These are phyloP conservation scores for Nesogale talazaci DNA, from an alignment of 2,113 vertebrate species.

Conservation along the genomic window DNA sequence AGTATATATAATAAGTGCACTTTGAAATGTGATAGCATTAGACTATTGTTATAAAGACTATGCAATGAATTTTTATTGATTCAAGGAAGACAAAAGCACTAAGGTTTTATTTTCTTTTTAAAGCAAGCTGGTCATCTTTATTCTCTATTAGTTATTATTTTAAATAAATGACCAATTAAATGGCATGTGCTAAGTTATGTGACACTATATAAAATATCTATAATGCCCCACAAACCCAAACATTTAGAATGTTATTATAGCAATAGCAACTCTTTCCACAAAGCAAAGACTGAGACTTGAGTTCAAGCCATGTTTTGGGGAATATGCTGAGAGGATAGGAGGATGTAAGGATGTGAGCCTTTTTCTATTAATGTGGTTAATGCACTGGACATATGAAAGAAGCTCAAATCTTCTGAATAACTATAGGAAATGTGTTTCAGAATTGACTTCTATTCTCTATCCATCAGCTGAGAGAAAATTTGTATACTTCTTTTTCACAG, in stretches of 20 bases:
- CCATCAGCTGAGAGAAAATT: background rate
- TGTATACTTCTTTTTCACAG: background rate
- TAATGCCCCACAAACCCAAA: constrained; percentile 8
- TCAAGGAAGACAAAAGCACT: background rate
- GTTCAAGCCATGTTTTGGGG: background rate
- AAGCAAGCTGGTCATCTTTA: background rate
- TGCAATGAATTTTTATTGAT: background rate
- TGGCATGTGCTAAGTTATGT: background rate
- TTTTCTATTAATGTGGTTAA: background rate
- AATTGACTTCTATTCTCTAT: background rate
- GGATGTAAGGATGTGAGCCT: background rate
- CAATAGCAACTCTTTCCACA: background rate
- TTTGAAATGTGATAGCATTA: background rate
- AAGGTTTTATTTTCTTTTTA: background rate
- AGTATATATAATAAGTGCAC: too few relatives aligned
- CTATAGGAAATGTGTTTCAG: background rate
- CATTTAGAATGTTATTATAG: background rate
- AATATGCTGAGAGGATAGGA: background rate
- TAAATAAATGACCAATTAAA: background rate
- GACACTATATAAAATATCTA: background rate
- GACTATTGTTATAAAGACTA: too few relatives aligned
- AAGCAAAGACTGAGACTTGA: background rate
- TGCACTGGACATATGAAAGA: background rate
- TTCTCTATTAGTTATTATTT: background rate
- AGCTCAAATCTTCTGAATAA: background rate